phyloP scores from a whole-genome alignment of 1,140 invertebrate genomes.

The Cecropterus lyciades region DNA sequence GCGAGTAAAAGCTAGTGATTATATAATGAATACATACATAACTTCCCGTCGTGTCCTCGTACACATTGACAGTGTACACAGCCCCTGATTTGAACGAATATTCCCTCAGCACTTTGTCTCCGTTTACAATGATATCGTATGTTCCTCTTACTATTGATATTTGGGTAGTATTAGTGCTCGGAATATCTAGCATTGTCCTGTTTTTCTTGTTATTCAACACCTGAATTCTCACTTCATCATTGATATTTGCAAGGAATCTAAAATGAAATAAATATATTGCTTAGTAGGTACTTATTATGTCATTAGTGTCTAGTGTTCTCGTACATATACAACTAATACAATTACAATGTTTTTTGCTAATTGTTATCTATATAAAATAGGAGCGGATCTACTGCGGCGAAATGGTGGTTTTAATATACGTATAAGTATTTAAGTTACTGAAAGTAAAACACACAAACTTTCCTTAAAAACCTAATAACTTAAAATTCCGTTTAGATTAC shows the following conservation, averaged over 20 bases:
- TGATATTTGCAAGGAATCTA: slow-evolving; percentile 69
- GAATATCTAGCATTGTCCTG: slow-evolving; percentile 48
- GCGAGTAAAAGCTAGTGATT: too few species aligned
- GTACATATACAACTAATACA: too few species aligned
- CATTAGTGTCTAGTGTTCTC: too few species aligned
- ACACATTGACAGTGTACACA: slow-evolving; percentile 68
- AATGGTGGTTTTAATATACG: too few species aligned
- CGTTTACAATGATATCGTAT: slow-evolving; percentile 56
- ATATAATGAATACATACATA: slow-evolving; percentile 58
- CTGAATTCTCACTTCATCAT: slow-evolving; percentile 44
- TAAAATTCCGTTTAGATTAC: neutral
- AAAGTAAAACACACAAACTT: too few species aligned
- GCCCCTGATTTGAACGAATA: slow-evolving; percentile 63
- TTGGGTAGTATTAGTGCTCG: slow-evolving; percentile 52
- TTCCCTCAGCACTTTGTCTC: slow-evolving; percentile 48
- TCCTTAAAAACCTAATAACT: neutral
- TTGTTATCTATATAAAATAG: too few species aligned
- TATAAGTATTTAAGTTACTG: too few species aligned
- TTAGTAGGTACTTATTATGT: too few species aligned
- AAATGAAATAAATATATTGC: slow-evolving; percentile 52
- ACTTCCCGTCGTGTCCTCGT: slow-evolving; percentile 50
- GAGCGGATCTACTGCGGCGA: too few species aligned
- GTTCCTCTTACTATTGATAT: slow-evolving; percentile 55
- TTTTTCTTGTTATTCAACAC: slow-evolving; percentile 59
- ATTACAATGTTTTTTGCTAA: too few species aligned